Evolutionary conservation across 2,113 vertebrate species (phyloP).

Genomic region (Xiphophorus hellerii): DNA sequence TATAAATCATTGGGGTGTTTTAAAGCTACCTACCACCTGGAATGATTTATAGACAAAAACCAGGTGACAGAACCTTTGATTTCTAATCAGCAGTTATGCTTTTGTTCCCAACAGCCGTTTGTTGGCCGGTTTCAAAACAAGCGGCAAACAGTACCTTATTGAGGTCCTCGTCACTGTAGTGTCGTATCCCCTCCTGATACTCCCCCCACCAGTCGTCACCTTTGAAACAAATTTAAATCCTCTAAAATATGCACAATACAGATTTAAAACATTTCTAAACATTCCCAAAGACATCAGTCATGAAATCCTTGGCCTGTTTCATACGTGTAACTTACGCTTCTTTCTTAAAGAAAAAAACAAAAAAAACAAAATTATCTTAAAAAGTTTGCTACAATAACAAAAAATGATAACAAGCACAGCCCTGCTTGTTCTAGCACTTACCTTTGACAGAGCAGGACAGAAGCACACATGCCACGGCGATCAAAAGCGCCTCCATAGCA

Average conservation of each 20-base stretch:
- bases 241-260: no score
- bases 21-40: no score
- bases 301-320: not conserved
- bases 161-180: conserved; percentile 75
- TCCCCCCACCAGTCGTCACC: conserved; percentile 77
- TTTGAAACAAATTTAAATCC: conserved; percentile 38
- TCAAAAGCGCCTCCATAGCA: conserved; percentile 78
- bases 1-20: no score
- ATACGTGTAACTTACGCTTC: not conserved
- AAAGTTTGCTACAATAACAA: conserved; percentile 20
- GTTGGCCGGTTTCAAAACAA: not conserved
- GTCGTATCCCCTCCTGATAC: conserved; percentile 77
- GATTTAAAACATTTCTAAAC: not conserved
- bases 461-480: conserved; percentile 75
- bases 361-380: not conserved
- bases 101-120: no score
- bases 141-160: conserved; percentile 62
- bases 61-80: no score
- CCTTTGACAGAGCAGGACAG: conserved; percentile 74
- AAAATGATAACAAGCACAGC: conserved; percentile 24
- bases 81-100: no score
- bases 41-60: no score
- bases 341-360: not conserved
- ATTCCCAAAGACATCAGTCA: not conserved
- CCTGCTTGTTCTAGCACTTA: conserved; percentile 76